Evolutionary conservation across 2,113 vertebrate genomes (phyloP).

Genomic region (Sarotherodon lohbergeri): DNA sequence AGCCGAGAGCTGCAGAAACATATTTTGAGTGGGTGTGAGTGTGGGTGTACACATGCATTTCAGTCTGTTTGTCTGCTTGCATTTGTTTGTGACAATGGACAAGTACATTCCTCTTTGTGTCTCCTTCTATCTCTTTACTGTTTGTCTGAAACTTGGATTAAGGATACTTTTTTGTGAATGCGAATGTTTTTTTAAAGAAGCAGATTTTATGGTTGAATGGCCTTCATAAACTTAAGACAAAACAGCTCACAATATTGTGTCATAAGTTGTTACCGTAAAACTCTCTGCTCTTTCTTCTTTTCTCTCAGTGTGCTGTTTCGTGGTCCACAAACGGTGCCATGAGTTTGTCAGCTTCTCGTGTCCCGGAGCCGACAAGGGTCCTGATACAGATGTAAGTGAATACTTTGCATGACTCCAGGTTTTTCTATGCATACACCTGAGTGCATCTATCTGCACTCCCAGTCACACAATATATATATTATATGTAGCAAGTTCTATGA

Average conservation of each 20-base stretch:
- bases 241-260: background rate
- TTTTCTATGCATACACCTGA: background rate
- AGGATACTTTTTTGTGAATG: background rate
- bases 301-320: conserved; percentile 89
- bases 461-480: background rate
- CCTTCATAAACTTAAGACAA: background rate
- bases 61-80: conserved; percentile 16
- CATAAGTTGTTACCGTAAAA: background rate
- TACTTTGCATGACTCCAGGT: background rate
- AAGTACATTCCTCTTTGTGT: background rate
- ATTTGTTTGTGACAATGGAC: background rate
- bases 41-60: conserved; percentile 12
- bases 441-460: background rate
- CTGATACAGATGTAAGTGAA: conserved; percentile 86
- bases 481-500: background rate
- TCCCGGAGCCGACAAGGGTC: conserved; percentile 88
- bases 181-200: background rate
- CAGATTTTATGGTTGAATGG: background rate
- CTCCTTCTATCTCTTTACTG: background rate
- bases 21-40: conserved; percentile 22
- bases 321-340: conserved; percentile 94
- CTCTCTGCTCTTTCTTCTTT: background rate
- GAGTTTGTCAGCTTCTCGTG: conserved; percentile 94
- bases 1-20: conserved; percentile 12
- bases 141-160: background rate